A percentile compares a stretch with the other conserved stretches of the same genome.
These are phyloP conservation scores for Reinhardtius hippoglossoides DNA, from an alignment of 2,113 vertebrate genomes.

Conservation along the genomic window DNA sequence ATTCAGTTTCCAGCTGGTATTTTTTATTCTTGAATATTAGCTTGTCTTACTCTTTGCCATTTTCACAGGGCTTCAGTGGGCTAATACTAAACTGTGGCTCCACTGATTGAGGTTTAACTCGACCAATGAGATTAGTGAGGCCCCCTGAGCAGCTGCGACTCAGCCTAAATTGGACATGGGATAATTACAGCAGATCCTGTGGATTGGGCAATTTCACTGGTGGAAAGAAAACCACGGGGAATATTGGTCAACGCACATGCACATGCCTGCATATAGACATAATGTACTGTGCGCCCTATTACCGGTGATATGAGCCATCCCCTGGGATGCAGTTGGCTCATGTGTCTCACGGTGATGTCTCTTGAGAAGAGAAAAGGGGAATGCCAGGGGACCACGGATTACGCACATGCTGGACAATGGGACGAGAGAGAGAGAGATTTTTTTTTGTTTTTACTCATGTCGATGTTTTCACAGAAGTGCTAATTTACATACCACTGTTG, in stretches of 20 bases:
- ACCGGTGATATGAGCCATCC: slow-evolving; percentile 19
- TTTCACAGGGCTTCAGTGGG: neutral
- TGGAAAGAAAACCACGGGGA: slow-evolving; percentile 7
- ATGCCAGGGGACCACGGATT: slow-evolving; percentile 32
- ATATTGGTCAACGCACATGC: neutral
- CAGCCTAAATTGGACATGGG: slow-evolving; percentile 1
- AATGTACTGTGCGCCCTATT: neutral
- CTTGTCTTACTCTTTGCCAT: neutral
- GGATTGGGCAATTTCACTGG: neutral
- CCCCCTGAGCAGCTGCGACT: slow-evolving; percentile 24
- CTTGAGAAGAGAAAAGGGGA: slow-evolving; percentile 11
- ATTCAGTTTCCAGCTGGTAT: neutral
- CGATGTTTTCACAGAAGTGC: neutral
- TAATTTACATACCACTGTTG: neutral
- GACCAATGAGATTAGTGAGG: slow-evolving; percentile 18
- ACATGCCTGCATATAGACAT: neutral
- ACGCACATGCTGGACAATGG: slow-evolving; percentile 13
- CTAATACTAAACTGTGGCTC: neutral
- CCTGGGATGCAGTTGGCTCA: slow-evolving; percentile 5
- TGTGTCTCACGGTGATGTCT: slow-evolving; percentile 36
- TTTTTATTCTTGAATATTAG: slow-evolving; percentile 4
- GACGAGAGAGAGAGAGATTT: neutral
- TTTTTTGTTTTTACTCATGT: neutral
- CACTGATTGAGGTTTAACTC: slow-evolving; percentile 18
- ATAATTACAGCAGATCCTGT: slow-evolving; percentile 18